Base-by-base conservation (phyloP, 2,797 vertebrate species). In the Eidolon dupreanum region DNA sequence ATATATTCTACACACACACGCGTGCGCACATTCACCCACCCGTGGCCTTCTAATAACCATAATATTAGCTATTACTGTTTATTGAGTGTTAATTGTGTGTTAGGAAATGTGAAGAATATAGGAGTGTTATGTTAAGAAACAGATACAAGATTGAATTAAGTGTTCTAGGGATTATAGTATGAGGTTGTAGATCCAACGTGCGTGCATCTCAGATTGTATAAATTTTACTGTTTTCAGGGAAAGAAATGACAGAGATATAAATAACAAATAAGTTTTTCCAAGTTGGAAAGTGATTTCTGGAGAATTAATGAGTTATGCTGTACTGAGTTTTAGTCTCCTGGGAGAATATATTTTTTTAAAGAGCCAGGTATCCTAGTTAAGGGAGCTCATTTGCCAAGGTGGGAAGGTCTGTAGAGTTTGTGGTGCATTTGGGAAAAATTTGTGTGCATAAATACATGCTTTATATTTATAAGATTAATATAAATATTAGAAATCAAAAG, bases 401-500 rank as follows among this genome's bases (percentile, higher is more conserved):
- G 22, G 24, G 31, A 13, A 73, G 43, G 33, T 89, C 43, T 83
- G 1, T 61, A 38, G 55, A 28, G 3, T 81, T 65, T 33, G 17
- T 65, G n/a, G 51, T 96, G 0, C 33, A 61, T 87, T 79, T 73
- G 49, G 28, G 53, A 55, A 65, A 77, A 85, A 15, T 31, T 61
- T 36, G 31, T 49, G 24, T 59, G n/a, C 1, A 2, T 81, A 73
- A 63, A 70, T 55, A 70, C 11, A 31, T 65, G 19, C 24, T 12
- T 96, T 90, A 36, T 83, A 71, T 93, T 91, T 94, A 38, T 89
- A 87, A 91, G 84, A 55, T 70, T 73, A 75, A 75, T 38, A 73
- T 19, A 71, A 94, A 95, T 82, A 53, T 46, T 63, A 65, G n/a
- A 78, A 86, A 49, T 93, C 36, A 70, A 17, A 85, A 73, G 4